A percentile compares a stretch with the other conserved stretches of the same genome.
Conservation (phyloP, 2,113 vertebrate genomes). For the Ictalurus punctatus region DNA sequence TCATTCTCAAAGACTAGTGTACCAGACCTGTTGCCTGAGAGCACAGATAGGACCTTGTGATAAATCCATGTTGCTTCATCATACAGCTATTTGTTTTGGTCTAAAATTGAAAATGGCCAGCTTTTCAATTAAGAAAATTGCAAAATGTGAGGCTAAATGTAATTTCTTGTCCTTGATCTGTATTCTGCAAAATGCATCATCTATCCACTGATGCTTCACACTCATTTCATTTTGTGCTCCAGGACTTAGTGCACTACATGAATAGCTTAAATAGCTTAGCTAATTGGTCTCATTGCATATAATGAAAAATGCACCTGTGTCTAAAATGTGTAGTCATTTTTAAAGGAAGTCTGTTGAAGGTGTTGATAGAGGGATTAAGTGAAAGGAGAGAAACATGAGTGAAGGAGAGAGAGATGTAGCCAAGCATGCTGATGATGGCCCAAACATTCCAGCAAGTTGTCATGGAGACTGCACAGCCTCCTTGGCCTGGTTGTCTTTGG, state of each 20-base stretch:
- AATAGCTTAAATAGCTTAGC: not conserved
- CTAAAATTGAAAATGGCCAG: not conserved
- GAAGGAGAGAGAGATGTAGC: slow-evolving; percentile 47
- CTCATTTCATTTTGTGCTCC: not conserved
- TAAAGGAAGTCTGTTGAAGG: slow-evolving; percentile 15
- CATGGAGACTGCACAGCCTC: slow-evolving; percentile 59
- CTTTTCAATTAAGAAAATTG: not conserved
- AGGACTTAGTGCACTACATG: not conserved
- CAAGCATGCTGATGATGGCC: slow-evolving; percentile 56
- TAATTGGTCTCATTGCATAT: not conserved
- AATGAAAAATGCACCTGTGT: not conserved
- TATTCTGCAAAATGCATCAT: not conserved
- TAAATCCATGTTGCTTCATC: not conserved
- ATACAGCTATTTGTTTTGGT: not conserved
- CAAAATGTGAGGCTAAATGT: not conserved
- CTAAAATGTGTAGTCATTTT: slow-evolving; percentile 12
- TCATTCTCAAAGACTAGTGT: not conserved
- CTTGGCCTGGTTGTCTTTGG: slow-evolving; percentile 39
- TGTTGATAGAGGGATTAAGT: slow-evolving; percentile 10
- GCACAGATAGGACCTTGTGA: not conserved
- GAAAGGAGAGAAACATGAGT: slow-evolving; percentile 21
- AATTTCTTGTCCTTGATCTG: not conserved
- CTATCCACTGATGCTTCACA: not conserved
- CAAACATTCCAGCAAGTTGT: slow-evolving; percentile 57
- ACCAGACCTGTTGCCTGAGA: not conserved